Evolutionary conservation across 2,888 invertebrate species (phyloP), one percentile per base, ranked within the genome.

Genomic region (Andrena camellia): DNA sequence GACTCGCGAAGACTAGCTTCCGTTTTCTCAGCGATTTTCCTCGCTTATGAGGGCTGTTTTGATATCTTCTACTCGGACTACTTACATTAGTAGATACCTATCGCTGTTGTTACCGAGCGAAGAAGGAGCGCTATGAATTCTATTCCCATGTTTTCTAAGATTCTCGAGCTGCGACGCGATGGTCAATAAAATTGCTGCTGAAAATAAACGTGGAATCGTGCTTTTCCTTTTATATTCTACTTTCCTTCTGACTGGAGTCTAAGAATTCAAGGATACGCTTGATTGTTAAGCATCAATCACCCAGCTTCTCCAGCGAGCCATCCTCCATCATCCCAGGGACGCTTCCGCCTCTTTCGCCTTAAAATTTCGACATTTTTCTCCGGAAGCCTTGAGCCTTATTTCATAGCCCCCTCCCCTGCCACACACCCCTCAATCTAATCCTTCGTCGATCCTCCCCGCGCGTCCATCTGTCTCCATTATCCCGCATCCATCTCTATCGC

Each of bases 391-490:
- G 50, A 73, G 17, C 50, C 69, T 68, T 60, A 66, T 74, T 81
- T 73, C 68, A 77, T 59, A 63, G 42, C 67, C 5, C 59, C 33
- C 13, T 2, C 50, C 13, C 5, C 2, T n/a, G 57, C 29, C 42
- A 0, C 42, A 42, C 42, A 17, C 42, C 17, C 29, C 20, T 20
- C 8, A 50, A 60, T 63, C 70, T 60, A 69, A 62, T 75, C 63
- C 69, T 20, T 67, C 48, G 2, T 33, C 26, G 54, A 6, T 50
- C n/a, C 52, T 10, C 10, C 23, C 29, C 13, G 6, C 42, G 66
- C 67, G 71, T 70, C 78, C 78, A 78, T 78, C 74, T 74, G 70
- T 78, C 83, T 83, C 74, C 69, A 82, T 83, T 83, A 83, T 81
- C 69, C 62, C 4, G 31, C 52, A 70, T 70, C 71, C 85, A 72